These are phyloP conservation scores for Huso huso DNA, from an alignment of 2,797 vertebrate species.

Conservation along the genomic window DNA sequence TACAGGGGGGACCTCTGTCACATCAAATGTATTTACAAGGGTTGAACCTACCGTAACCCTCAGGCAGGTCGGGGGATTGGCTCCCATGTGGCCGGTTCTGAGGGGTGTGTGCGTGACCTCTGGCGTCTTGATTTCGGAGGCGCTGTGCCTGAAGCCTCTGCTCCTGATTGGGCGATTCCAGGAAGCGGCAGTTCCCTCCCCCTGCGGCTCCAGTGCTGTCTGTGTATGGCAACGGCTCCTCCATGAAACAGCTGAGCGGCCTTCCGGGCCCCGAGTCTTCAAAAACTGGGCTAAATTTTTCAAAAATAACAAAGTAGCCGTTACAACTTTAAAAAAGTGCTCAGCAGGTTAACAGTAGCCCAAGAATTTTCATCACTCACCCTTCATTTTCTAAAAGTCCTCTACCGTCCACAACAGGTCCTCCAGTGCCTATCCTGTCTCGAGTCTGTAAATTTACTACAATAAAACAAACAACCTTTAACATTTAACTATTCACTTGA, in stretches of 20 bases:
- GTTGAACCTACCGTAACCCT: conserved; percentile 69
- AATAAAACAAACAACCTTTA: conserved; percentile 18
- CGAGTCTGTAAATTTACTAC: conserved; percentile 93
- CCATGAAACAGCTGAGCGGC: conserved; percentile 84
- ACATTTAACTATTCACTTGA: not conserved
- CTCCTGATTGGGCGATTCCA: conserved; percentile 84
- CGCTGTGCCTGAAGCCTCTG: conserved; percentile 79
- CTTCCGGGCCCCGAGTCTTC: conserved; percentile 74
- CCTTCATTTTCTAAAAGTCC: conserved; percentile 93
- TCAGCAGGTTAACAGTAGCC: not conserved
- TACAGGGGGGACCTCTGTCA: no score
- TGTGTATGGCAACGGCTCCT: conserved; percentile 86
- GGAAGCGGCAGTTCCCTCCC: conserved; percentile 75
- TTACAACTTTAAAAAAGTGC: no score
- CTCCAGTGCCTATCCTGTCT: conserved; percentile 87
- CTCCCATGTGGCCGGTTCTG: conserved; percentile 87
- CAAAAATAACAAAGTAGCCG: not conserved
- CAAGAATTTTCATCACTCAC: conserved; percentile 52
- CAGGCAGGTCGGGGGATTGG: conserved; percentile 89
- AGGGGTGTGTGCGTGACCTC: conserved; percentile 79
- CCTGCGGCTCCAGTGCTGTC: conserved; percentile 84
- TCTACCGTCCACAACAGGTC: conserved; percentile 92
- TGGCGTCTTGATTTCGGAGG: conserved; percentile 75
- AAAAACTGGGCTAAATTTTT: conserved; percentile 61
- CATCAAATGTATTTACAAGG: no score